phyloP scores from a whole-genome alignment of 2,888 invertebrate species.

The Hypercompe scribonia region DNA sequence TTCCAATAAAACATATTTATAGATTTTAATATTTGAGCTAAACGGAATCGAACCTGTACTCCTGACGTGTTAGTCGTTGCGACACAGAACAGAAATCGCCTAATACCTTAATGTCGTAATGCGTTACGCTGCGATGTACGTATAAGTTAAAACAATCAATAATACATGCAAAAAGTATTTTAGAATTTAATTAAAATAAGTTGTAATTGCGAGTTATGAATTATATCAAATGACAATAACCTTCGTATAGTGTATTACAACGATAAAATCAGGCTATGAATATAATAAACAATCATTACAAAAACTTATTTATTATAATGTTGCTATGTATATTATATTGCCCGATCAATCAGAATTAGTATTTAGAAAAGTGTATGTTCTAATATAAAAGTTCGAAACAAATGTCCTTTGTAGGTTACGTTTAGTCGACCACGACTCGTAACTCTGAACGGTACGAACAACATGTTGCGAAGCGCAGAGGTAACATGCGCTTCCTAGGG shows the following conservation, averaged over 20 bases:
- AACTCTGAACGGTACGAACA: constrained; percentile 43
- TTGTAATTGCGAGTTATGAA: neutral
- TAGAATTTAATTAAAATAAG: constrained; percentile 1
- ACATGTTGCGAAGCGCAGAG: constrained; percentile 33
- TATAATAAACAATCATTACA: constrained; percentile 9
- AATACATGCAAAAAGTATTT: neutral
- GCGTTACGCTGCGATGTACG: neutral
- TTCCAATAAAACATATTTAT: no score
- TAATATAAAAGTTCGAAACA: neutral
- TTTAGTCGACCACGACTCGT: constrained; percentile 52
- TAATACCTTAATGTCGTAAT: neutral
- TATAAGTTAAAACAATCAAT: neutral
- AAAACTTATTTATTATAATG: neutral
- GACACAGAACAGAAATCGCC: neutral
- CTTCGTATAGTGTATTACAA: constrained; percentile 7
- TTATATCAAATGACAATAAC: constrained; percentile 18
- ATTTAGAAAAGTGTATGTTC: constrained; percentile 26
- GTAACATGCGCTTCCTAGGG: constrained; percentile 44
- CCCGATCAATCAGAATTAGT: constrained; percentile 14
- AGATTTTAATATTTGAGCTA: neutral
- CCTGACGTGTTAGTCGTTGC: constrained; percentile 5
- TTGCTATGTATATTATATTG: neutral
- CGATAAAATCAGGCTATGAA: constrained; percentile 17
- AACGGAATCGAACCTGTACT: constrained; percentile 14
- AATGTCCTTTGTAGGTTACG: constrained; percentile 55